These are phyloP conservation scores for Mesodorylaimus sp. DNA, from an alignment of 2,888 invertebrate species.

Conservation along the genomic window DNA sequence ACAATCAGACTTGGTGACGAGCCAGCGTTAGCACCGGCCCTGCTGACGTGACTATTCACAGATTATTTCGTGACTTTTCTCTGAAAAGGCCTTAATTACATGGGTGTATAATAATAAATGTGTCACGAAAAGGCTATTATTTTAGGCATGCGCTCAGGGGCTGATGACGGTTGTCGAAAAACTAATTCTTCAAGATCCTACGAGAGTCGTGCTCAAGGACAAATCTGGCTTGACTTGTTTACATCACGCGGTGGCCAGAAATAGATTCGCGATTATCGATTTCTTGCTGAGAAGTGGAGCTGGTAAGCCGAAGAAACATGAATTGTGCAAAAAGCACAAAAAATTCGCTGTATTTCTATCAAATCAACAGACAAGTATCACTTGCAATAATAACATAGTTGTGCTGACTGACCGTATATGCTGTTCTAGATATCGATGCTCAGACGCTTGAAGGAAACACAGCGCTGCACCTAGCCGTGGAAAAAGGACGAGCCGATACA, in stretches of 20 bases:
- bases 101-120: too few relatives aligned
- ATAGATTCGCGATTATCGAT: neutral
- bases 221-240: conserved; percentile 14
- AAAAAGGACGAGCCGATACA: conserved; percentile 49
- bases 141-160: conserved; percentile 1
- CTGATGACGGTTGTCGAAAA: neutral
- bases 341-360: conserved; percentile 64
- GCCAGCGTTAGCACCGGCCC: too few relatives aligned
- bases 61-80: too few relatives aligned
- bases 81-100: too few relatives aligned
- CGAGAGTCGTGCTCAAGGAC: conserved; percentile 14
- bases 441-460: conserved; percentile 49
- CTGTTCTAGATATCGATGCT: conserved; percentile 21
- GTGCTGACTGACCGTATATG: too few relatives aligned
- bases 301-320: neutral
- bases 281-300: neutral
- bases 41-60: too few relatives aligned
- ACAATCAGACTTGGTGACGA: too few relatives aligned
- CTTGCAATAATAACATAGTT: too few relatives aligned
- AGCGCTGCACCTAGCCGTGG: conserved; percentile 61
- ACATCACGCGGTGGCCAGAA: conserved; percentile 12
- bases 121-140: neutral
- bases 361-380: too few relatives aligned
- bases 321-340: conserved; percentile 23
- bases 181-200: neutral